A percentile compares a stretch with the other conserved stretches of the same genome.
phyloP scores from a whole-genome alignment of 1,140 invertebrate species.

The Lanistes nyassanus region DNA sequence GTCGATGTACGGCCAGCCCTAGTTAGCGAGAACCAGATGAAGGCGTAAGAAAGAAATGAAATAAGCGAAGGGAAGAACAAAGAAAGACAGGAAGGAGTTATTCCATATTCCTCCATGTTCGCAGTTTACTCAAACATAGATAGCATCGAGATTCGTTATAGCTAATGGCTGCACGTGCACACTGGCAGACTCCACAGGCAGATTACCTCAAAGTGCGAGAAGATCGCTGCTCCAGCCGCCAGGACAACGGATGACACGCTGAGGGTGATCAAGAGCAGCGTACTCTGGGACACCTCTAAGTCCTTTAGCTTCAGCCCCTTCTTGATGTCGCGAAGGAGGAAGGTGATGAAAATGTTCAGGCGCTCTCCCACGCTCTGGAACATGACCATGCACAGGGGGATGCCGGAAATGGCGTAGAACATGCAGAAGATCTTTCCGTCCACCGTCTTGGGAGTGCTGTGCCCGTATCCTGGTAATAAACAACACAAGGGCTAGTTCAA shows the following conservation, averaged over 20 bases:
- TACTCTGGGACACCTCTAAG: slow-evolving; percentile 87
- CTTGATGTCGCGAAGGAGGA: slow-evolving; percentile 58
- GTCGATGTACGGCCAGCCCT: slow-evolving; percentile 98
- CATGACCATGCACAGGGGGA: slow-evolving; percentile 65
- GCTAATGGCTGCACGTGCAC: no score
- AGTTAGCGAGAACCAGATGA: no score
- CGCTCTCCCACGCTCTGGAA: slow-evolving; percentile 68
- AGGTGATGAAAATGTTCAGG: slow-evolving; percentile 66
- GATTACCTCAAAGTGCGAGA: slow-evolving; percentile 81
- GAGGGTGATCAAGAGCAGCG: slow-evolving; percentile 91
- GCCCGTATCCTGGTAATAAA: slow-evolving; percentile 68
- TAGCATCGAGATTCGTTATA: no score
- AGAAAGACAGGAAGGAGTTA: slow-evolving; percentile 12
- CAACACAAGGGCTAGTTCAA: neutral
- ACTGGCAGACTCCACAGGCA: no score
- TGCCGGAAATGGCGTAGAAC: slow-evolving; percentile 64
- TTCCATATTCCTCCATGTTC: no score
- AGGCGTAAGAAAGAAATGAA: no score
- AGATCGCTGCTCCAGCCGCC: slow-evolving; percentile 93
- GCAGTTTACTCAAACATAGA: no score
- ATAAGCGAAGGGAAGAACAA: slow-evolving; percentile 1
- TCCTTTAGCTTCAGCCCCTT: slow-evolving; percentile 59
- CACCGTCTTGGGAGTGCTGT: slow-evolving; percentile 68
- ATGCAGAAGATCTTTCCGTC: slow-evolving; percentile 67
- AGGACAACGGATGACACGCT: slow-evolving; percentile 94